Percentiles rank a stretch among this genome's conserved stretches.
These are phyloP conservation scores for Sciurus vulgaris DNA, from an alignment of 2,797 vertebrate species.

Conservation along the genomic window DNA sequence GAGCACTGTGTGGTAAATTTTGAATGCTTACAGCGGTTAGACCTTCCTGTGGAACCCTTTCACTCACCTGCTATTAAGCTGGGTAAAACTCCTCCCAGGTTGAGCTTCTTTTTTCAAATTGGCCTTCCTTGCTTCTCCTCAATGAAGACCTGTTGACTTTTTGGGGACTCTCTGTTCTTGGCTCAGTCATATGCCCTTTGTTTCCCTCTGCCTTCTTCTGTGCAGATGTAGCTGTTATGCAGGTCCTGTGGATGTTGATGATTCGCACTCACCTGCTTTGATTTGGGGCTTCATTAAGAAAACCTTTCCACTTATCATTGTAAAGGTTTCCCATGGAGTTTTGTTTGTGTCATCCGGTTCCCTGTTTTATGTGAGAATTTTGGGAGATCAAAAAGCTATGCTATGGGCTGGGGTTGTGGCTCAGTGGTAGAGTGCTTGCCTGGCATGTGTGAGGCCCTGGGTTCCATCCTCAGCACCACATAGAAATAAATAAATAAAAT, in stretches of 20 bases:
- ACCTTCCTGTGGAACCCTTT: no score
- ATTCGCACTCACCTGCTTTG: not conserved
- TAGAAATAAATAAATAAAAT: no score
- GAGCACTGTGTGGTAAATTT: not conserved
- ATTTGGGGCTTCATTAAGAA: not conserved
- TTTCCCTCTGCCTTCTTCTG: not conserved
- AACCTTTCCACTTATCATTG: not conserved
- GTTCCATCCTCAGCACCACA: no score
- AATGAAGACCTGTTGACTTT: not conserved
- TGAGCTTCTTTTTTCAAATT: not conserved
- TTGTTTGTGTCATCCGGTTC: not conserved
- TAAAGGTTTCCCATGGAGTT: not conserved
- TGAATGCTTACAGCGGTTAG: not conserved
- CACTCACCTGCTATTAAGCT: not conserved
- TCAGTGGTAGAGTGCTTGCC: no score
- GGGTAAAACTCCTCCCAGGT: not conserved
- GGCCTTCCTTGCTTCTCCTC: not conserved
- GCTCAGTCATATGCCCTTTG: not conserved
- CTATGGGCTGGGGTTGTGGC: no score
- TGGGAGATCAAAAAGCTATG: not conserved
- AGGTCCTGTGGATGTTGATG: not conserved
- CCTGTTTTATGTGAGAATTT: not conserved
- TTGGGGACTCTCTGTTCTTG: not conserved
- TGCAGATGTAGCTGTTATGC: not conserved
- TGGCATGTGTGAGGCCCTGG: no score